Evolutionary conservation across 2,797 vertebrate species (phyloP).

Genomic region (Paguma larvata): DNA sequence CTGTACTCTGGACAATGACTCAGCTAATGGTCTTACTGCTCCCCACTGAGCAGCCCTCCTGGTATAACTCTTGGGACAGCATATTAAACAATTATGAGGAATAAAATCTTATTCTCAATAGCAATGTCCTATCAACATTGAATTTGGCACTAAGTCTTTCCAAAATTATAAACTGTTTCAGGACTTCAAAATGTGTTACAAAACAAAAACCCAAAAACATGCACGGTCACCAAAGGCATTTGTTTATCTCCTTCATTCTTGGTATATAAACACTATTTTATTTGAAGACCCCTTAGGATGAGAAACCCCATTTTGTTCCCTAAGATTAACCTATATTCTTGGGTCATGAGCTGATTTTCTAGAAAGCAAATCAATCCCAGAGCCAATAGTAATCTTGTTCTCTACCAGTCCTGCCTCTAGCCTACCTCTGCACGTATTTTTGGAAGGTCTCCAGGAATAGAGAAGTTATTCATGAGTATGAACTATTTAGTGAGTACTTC

Average conservation of each 20-base stretch:
- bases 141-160: conserved; percentile 41
- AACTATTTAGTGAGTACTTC: conserved; percentile 48
- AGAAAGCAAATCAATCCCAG: conserved; percentile 61
- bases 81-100: conserved; percentile 30
- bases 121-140: conserved; percentile 5
- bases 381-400: conserved; percentile 52
- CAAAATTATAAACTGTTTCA: conserved; percentile 63
- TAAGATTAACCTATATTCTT: conserved; percentile 54
- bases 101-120: conserved; percentile 15
- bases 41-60: background rate
- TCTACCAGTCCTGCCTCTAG: background rate
- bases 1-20: background rate
- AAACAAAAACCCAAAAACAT: background rate
- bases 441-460: conserved; percentile 14
- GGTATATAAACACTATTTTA: conserved; percentile 26
- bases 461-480: conserved; percentile 48
- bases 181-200: conserved; percentile 63
- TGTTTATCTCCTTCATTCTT: conserved; percentile 7
- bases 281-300: conserved; percentile 23
- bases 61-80: conserved; percentile 27
- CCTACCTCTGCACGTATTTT: conserved; percentile 17
- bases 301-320: background rate
- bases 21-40: conserved; percentile 19
- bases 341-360: conserved; percentile 52
- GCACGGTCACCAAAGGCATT: conserved; percentile 12